phyloP scores from a whole-genome alignment of 2,113 vertebrate genomes.

The Halichoeres trimaculatus region DNA sequence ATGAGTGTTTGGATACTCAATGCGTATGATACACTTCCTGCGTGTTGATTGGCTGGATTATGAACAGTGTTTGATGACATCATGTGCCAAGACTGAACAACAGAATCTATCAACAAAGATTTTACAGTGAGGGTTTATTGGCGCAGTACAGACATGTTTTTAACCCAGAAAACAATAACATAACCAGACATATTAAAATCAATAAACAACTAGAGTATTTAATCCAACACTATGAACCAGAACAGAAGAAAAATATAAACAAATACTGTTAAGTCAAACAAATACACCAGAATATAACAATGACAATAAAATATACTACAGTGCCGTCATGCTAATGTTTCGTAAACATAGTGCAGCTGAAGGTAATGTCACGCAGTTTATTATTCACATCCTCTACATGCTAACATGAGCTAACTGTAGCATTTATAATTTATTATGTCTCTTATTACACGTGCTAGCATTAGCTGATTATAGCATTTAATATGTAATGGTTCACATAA shows the following conservation, averaged over 20 bases:
- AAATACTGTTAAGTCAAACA: too few relatives aligned
- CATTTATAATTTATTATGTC: too few relatives aligned
- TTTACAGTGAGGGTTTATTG: background rate
- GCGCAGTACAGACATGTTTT: background rate
- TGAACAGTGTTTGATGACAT: background rate
- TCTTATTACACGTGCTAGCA: too few relatives aligned
- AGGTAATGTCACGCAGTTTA: background rate
- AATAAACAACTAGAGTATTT: too few relatives aligned
- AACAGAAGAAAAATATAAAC: too few relatives aligned
- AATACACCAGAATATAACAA: too few relatives aligned
- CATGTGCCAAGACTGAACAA: background rate
- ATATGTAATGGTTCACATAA: background rate
- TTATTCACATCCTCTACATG: background rate
- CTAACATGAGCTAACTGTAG: background rate
- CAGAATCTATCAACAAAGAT: background rate
- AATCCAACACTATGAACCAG: too few relatives aligned
- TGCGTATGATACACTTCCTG: background rate
- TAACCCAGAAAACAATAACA: too few relatives aligned
- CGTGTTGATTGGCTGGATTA: background rate
- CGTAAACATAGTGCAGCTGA: background rate
- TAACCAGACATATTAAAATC: too few relatives aligned
- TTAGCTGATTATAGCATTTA: background rate
- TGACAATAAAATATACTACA: too few relatives aligned
- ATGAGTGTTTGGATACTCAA: background rate
- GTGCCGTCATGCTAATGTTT: slow-evolving; percentile 17